Evolutionary conservation across 23 tunicate genomes (phyloP), one percentile per base, ranked within the genome.

Genomic region (Aplidium turbinatum): DNA sequence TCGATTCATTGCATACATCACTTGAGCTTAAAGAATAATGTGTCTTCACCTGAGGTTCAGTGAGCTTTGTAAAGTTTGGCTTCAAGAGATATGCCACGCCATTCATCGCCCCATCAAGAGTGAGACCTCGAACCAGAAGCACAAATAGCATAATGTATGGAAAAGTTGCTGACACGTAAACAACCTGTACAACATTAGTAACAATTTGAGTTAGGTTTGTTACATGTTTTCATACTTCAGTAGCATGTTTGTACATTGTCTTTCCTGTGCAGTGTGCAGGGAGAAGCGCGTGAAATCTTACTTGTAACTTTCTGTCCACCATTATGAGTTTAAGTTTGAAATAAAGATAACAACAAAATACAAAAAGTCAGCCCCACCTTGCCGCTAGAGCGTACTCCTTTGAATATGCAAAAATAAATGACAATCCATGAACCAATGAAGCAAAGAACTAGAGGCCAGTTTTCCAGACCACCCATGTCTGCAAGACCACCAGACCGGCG

Each of bases 301-400:
- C n/a, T n/a, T n/a, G n/a, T n/a, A n/a, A n/a, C n/a, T n/a, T n/a
- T n/a, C n/a, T n/a, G n/a, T n/a, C n/a, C n/a, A n/a, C n/a, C n/a
- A n/a, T n/a, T n/a, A n/a, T n/a, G n/a, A n/a, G n/a, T n/a, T n/a
- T n/a, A n/a, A n/a, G n/a, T n/a, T n/a, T n/a, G n/a, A n/a, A n/a
- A n/a, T n/a, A n/a, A n/a, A n/a, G n/a, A n/a, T n/a, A n/a, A n/a
- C n/a, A n/a, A n/a, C n/a, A n/a, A n/a, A n/a, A n/a, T n/a, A 13
- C 48, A 42, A 42, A 9, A 9, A 13, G 13, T 42, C 13, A 38
- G 9, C 3, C n/a, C 51, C 5, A 90, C 97, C 78, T 83, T 90
- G 70, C 97, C 97, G 19, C 90, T 60, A 35, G 90, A 82, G 34
- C 77, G 77, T 0, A 80, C 87, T 31, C 97, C 97, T 53, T 78